These are phyloP conservation scores for Pholis gunnellus DNA, from an alignment of 2,113 vertebrate genomes.

Conservation along the genomic window DNA sequence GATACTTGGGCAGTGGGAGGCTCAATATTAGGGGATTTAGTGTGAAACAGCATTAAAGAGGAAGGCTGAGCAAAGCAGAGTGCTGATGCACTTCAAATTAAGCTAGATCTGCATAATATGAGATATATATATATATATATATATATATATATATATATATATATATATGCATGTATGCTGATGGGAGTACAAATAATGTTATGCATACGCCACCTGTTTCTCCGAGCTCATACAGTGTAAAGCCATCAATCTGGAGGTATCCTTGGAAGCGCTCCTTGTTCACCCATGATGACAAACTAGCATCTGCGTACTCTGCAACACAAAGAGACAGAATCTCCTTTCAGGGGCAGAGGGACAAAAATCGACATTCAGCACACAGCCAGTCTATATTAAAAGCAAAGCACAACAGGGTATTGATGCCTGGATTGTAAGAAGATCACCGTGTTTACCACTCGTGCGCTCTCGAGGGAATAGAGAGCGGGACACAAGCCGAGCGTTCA, in stretches of 20 bases:
- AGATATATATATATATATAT: too few relatives aligned
- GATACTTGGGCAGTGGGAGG: slow-evolving; percentile 4
- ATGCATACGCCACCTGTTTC: slow-evolving; percentile 89
- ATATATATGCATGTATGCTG: background rate
- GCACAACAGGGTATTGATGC: slow-evolving; percentile 39
- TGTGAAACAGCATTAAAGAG: background rate
- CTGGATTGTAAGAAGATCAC: slow-evolving; percentile 49
- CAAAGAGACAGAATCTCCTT: slow-evolving; percentile 13
- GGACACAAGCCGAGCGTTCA: slow-evolving; percentile 27
- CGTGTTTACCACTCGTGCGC: slow-evolving; percentile 30
- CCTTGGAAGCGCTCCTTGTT: slow-evolving; percentile 95
- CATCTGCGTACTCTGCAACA: slow-evolving; percentile 93
- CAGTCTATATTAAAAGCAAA: slow-evolving; percentile 38
- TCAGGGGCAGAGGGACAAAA: slow-evolving; percentile 39
- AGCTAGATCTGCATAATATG: too few relatives aligned
- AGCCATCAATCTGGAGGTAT: slow-evolving; percentile 94
- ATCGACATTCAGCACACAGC: slow-evolving; percentile 44
- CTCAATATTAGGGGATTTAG: slow-evolving; percentile 30
- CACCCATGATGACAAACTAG: slow-evolving; percentile 93
- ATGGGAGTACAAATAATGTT: background rate
- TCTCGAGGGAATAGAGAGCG: slow-evolving; percentile 24
- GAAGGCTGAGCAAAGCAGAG: background rate
- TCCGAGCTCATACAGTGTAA: slow-evolving; percentile 95
- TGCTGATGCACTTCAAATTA: slow-evolving; percentile 21
- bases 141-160: too few relatives aligned